Percentiles rank a stretch among this genome's conserved stretches.
Conservation (phyloP, 2,113 vertebrate genomes). For the Gadus macrocephalus region DNA sequence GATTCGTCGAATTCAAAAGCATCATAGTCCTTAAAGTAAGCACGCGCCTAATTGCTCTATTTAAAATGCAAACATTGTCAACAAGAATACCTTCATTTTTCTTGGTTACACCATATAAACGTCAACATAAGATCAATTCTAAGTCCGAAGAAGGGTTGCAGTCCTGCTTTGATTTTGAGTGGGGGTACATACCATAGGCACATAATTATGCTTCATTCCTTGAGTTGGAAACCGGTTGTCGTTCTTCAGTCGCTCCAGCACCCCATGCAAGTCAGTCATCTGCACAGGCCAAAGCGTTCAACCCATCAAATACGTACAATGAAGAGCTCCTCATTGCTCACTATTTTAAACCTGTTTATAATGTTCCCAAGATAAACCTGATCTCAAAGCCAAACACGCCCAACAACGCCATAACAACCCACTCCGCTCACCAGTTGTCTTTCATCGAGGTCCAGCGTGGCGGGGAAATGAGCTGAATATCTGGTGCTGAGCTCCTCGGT, state of each 20-base stretch:
- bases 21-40: not conserved
- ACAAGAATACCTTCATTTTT: conserved; percentile 5
- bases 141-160: too few species aligned
- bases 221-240: conserved; percentile 46
- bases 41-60: too few species aligned
- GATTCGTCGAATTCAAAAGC: not conserved
- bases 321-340: not conserved
- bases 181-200: conserved; percentile 42
- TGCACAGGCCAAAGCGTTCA: conserved; percentile 21
- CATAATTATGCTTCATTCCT: conserved; percentile 52
- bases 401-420: not conserved
- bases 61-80: not conserved
- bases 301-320: not conserved
- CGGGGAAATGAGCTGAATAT: conserved; percentile 45
- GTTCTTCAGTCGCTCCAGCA: conserved; percentile 62
- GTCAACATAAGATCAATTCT: too few species aligned
- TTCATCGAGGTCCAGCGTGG: conserved; percentile 45
- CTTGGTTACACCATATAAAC: too few species aligned
- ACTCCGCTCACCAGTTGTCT: conserved; percentile 58
- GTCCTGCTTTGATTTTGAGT: too few species aligned
- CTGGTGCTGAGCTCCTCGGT: conserved; percentile 43
- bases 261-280: conserved; percentile 56
- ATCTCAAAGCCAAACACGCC: not conserved
- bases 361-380: too few species aligned
- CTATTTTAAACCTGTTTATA: too few species aligned